phyloP scores from a whole-genome alignment of 2,797 vertebrate species.

The Phyllotis vaccarum region DNA sequence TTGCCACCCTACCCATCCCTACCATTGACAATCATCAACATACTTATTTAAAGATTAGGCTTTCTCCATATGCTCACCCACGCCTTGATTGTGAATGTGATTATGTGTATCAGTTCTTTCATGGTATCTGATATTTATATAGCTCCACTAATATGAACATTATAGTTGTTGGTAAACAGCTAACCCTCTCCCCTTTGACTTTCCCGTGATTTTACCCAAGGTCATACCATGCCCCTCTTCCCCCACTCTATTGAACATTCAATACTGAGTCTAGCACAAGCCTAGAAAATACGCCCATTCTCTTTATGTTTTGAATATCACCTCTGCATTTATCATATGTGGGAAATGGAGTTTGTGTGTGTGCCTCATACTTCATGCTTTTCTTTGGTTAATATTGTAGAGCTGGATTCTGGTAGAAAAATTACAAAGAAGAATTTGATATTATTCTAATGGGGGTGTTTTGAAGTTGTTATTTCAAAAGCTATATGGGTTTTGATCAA shows the following conservation, averaged over 20 bases:
- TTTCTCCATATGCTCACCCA: not conserved
- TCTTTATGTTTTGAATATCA: conserved; percentile 29
- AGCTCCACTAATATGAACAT: not conserved
- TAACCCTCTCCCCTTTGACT: not conserved
- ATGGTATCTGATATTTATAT: not conserved
- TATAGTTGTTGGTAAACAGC: not conserved
- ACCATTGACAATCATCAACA: not conserved
- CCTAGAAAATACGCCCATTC: not conserved
- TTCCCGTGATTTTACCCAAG: not conserved
- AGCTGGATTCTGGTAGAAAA: conserved; percentile 46
- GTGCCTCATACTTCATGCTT: not conserved
- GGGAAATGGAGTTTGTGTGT: not conserved
- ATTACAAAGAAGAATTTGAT: conserved; percentile 36
- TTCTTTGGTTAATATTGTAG: conserved; percentile 5
- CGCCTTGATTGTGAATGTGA: not conserved
- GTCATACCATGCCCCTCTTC: not conserved
- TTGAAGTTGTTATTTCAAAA: conserved; percentile 74
- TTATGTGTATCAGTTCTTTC: not conserved
- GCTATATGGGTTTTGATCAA: conserved; percentile 52
- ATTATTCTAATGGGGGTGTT: conserved; percentile 72
- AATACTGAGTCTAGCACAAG: not conserved
- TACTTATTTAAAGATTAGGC: not conserved
- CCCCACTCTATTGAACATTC: not conserved
- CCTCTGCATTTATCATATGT: not conserved
- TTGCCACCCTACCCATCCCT: not conserved